Conservation (phyloP, 2,888 invertebrate species). For the Euphydryas editha region DNA sequence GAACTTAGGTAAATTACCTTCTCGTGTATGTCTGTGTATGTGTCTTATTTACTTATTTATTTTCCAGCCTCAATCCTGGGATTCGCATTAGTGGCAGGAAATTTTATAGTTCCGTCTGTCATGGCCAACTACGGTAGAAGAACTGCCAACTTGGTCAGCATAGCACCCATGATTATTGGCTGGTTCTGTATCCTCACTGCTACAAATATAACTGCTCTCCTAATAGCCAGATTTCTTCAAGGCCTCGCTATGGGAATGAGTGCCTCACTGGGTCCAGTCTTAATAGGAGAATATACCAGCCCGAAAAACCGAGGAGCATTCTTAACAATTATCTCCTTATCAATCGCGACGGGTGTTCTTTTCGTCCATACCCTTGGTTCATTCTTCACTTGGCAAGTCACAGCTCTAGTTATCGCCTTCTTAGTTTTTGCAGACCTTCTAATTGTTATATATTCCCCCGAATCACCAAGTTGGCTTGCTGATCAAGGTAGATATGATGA, state of each 20-base stretch:
- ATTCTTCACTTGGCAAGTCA: slow-evolving; percentile 79
- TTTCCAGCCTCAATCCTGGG: slow-evolving; percentile 66
- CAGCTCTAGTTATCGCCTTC: slow-evolving; percentile 74
- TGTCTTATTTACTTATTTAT: neutral
- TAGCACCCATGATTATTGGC: slow-evolving; percentile 73
- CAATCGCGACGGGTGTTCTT: slow-evolving; percentile 83
- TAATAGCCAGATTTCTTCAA: slow-evolving; percentile 64
- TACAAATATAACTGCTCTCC: slow-evolving; percentile 58
- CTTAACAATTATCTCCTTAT: slow-evolving; percentile 83
- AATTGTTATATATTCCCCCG: slow-evolving; percentile 74
- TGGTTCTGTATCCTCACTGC: slow-evolving; percentile 78
- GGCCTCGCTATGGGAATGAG: slow-evolving; percentile 81
- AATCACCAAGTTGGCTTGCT: slow-evolving; percentile 86
- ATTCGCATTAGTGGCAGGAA: slow-evolving; percentile 61
- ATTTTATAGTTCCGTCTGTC: slow-evolving; percentile 63
- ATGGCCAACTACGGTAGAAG: slow-evolving; percentile 83
- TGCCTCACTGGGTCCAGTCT: slow-evolving; percentile 72
- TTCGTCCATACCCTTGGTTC: slow-evolving; percentile 85
- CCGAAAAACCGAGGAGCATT: slow-evolving; percentile 84
- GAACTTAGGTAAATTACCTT: too few relatives aligned
- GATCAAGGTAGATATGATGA: slow-evolving; percentile 80
- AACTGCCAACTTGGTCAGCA: slow-evolving; percentile 71
- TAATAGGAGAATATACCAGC: slow-evolving; percentile 82
- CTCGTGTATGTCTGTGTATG: neutral
- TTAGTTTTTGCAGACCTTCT: slow-evolving; percentile 73